These are phyloP conservation scores for Chalcosyrphus nemorum DNA, from an alignment of 2,888 invertebrate genomes.

Conservation along the genomic window DNA sequence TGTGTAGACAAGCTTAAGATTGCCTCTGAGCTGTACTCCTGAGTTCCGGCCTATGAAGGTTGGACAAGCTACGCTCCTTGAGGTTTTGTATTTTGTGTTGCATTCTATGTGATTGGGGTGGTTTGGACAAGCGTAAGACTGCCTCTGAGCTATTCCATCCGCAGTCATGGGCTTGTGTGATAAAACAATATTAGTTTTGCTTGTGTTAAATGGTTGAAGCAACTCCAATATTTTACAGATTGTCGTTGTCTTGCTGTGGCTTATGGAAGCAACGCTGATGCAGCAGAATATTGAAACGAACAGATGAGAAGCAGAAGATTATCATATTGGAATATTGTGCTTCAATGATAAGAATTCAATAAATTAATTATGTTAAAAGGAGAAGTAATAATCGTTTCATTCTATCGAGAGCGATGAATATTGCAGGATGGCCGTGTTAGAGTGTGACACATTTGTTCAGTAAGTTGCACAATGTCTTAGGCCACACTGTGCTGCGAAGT, in stretches of 20 bases:
- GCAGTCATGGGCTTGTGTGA: background rate
- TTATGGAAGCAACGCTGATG: background rate
- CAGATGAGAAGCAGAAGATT: background rate
- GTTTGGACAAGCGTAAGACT: slow-evolving; percentile 16
- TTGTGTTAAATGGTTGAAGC: slow-evolving; percentile 19
- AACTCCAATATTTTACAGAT: slow-evolving; percentile 14
- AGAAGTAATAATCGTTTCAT: background rate
- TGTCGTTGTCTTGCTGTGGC: background rate
- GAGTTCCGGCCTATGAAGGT: background rate
- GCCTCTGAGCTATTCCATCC: slow-evolving; percentile 16
- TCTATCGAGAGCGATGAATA: too few relatives aligned
- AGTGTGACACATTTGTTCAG: background rate
- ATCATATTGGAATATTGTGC: background rate
- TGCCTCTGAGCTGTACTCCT: background rate
- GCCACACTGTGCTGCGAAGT: background rate
- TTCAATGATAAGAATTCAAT: background rate
- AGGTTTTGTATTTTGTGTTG: background rate
- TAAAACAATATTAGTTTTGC: background rate
- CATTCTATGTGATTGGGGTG: background rate
- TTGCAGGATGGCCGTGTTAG: too few relatives aligned
- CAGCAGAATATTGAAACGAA: background rate
- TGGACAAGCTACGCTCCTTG: background rate
- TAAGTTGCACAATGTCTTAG: background rate
- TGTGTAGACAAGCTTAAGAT: too few relatives aligned
- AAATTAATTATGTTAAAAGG: background rate